Base-by-base conservation (phyloP, 2,113 vertebrate species). In the Zosterops hypoxanthus region DNA sequence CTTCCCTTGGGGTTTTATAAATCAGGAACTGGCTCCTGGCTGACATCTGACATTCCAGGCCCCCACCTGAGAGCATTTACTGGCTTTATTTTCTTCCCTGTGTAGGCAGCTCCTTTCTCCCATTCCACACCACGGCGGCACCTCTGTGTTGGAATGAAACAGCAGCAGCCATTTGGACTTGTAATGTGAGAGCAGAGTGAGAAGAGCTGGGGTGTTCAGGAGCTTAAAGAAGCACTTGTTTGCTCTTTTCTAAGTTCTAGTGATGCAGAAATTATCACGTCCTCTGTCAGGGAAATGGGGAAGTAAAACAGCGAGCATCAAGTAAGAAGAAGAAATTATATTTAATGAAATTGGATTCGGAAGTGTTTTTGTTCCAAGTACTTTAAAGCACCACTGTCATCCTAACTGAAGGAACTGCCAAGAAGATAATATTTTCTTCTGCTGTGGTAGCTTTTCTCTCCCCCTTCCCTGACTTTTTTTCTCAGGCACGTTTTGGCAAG, bases 291-390 rank as follows among this genome's bases (percentile, higher is more conserved):
- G 44, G 34, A 93, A 96, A 94, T 44, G 33, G 8, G 24, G 71
- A 91, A 92, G 28, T 60, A 79, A 91, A 90, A 76, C 42, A 73
- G 18, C 25, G 46, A 87, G 25, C 7, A 11, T 42, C 85, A 63
- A 90, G 75, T 13, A 80, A 90, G 63, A 80, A 72, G 34, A 90
- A 91, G 53, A 91, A 92, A 95, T 92, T 53, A 52, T 93, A 63
- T 88, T 93, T 88, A 93, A 83, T 88, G 76, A 42, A 92, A 93
- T 90, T 70, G 52, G 59, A 83, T 90, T 93, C 0, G 3, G 75
- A 92, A 95, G 60, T 49, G 55, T 26, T 87, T 91, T 68, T 76
- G 26, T 91, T 93, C 59, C 34, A 73, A 39, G 39, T 91, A 59
- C 36, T 96, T 86, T 86, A 60, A 92, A 95, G 53, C 61, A 87